phyloP scores from a whole-genome alignment of 2,113 vertebrate species.

The Nicator chloris region DNA sequence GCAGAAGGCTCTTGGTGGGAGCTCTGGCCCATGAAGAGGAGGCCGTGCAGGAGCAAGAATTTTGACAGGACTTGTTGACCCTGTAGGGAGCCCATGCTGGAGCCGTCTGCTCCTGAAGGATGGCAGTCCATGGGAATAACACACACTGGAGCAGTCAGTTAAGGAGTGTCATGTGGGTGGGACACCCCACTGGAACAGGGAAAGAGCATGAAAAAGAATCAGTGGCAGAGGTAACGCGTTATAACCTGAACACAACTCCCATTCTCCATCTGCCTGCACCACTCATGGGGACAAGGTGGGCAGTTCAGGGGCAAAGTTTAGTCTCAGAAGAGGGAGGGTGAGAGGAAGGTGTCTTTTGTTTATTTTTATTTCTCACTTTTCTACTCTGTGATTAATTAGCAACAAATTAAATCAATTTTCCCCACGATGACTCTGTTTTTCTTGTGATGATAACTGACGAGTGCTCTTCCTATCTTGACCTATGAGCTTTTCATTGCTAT shows the following conservation, averaged over 20 bases:
- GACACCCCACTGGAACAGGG: not conserved
- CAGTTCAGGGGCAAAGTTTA: not conserved
- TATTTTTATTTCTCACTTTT: not conserved
- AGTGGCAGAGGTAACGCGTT: accelerated
- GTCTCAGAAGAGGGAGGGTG: not conserved
- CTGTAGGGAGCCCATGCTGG: not conserved
- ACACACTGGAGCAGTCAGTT: accelerated
- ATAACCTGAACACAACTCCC: accelerated
- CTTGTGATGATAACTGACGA: not conserved
- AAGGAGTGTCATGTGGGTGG: accelerated
- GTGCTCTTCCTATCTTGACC: not conserved
- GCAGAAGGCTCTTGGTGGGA: not conserved
- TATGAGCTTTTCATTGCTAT: not conserved
- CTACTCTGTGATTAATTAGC: not conserved
- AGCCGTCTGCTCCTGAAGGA: not conserved
- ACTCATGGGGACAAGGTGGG: not conserved
- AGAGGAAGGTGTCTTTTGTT: not conserved
- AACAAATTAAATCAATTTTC: not conserved
- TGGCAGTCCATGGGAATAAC: not conserved
- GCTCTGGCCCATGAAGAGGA: not conserved
- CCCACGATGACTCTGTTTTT: not conserved
- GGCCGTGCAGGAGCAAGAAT: not conserved
- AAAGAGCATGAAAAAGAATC: not conserved
- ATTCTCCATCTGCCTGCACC: not conserved
- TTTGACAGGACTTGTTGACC: not conserved